Evolutionary conservation across 1,140 invertebrate species (phyloP).

Genomic region (Gonatopus flavifemur): DNA sequence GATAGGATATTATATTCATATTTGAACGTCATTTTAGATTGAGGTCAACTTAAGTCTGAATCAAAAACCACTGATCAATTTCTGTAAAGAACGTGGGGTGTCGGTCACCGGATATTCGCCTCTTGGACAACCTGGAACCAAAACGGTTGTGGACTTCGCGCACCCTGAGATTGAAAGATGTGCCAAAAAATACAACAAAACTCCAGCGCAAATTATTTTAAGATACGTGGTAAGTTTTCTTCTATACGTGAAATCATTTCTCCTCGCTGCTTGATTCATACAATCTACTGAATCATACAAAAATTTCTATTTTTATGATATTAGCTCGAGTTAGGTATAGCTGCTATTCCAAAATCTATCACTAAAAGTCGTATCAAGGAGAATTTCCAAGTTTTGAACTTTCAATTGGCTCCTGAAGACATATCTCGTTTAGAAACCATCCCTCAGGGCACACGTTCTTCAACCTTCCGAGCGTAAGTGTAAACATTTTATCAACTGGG

Average conservation of each 20-base stretch:
- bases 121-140: conserved; percentile 62
- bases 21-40: conserved; percentile 24
- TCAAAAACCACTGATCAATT: conserved; percentile 74
- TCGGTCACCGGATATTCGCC: conserved; percentile 79
- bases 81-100: conserved; percentile 69
- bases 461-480: conserved; percentile 29
- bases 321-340: conserved; percentile 19
- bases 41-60: conserved; percentile 82
- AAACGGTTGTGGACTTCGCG: conserved; percentile 40
- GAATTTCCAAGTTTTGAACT: conserved; percentile 77
- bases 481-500: background rate
- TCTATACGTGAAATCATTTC: background rate
- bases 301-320: background rate
- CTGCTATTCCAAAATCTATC: conserved; percentile 74
- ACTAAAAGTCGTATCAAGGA: conserved; percentile 68
- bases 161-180: conserved; percentile 60
- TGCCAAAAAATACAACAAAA: conserved; percentile 69
- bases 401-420: conserved; percentile 67
- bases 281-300: background rate
- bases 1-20: background rate
- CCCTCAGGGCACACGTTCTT: conserved; percentile 33
- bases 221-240: conserved; percentile 64
- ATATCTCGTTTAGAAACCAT: conserved; percentile 42
- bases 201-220: conserved; percentile 68
- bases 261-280: no score